Base-by-base conservation (phyloP, 35 echinoderm and acorn worm species). In the Heliocidaris tuberculata region DNA sequence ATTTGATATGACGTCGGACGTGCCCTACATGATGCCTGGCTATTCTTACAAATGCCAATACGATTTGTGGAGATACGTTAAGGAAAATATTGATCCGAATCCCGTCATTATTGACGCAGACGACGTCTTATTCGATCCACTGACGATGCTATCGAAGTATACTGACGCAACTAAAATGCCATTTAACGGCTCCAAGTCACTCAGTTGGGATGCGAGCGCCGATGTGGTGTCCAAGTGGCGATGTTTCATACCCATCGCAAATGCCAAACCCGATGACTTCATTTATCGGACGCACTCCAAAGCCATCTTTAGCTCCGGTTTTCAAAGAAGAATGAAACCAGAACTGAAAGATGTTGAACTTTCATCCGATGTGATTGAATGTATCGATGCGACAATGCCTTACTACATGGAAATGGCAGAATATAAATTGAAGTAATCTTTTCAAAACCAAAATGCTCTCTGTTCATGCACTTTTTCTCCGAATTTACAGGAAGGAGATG, bases 21-120 rank as follows among this genome's bases (percentile, higher is more conserved):
- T 56, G 30, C 90, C 48, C 13, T 92, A 47, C 49, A 92, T 92
- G 90, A 92, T 92, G 90, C 90, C 50, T 30, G 89, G 70, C 2
- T 31, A 95, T 31, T 78, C 90, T 8, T 94, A 92, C 89, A 95
- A 96, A 59, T 93, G 94, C 85, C 54, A 59, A 17, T 95, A 95
- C 56, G 94, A 95, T 60, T 59, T 96, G 31, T 96, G 96, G 96
- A 96, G 92, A 85, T 50, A 92, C 85, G 89, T 92, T 15, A 94
- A 96, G 78, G 89, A 85, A 85, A 85, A 92, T 32, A 13, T 92
- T 32, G 60, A 96, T 31, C 35, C 87, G 24, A 95, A 94, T n/a
- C 85, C 96, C 30, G 16, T 96, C 30, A 61, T 96, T n/a, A 95
- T 96, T 47, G 96, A 96, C 48, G 90, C 29, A 4, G 90, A 86